phyloP scores from a whole-genome alignment of 2,888 invertebrate genomes.

The Saturnia japonica region DNA sequence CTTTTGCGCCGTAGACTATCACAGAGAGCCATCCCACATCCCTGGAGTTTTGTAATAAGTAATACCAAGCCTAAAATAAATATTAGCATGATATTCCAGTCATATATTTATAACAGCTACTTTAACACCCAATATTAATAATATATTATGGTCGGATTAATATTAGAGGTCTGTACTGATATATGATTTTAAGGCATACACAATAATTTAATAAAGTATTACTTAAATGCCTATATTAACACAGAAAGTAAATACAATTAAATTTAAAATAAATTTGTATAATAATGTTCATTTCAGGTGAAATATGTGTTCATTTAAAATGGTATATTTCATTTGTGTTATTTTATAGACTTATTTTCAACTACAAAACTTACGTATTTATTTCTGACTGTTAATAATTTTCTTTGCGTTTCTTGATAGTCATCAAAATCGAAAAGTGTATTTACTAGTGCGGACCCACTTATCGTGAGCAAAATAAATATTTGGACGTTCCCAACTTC shows the following conservation, averaged over 20 bases:
- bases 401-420: constrained; percentile 86
- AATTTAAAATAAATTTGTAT: too few relatives aligned
- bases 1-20: constrained; percentile 91
- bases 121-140: background rate
- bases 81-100: background rate
- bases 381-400: constrained; percentile 75
- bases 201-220: too few relatives aligned
- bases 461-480: constrained; percentile 94
- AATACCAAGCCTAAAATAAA: constrained; percentile 72
- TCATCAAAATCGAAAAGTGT: constrained; percentile 92
- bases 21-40: constrained; percentile 96
- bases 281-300: too few relatives aligned
- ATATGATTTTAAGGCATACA: background rate
- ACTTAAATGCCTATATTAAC: too few relatives aligned
- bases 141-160: background rate
- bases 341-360: background rate
- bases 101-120: background rate
- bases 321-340: background rate
- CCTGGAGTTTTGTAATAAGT: constrained; percentile 52
- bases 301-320: background rate
- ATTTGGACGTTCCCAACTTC: constrained; percentile 85
- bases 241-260: too few relatives aligned
- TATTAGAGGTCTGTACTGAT: background rate
- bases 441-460: constrained; percentile 92
- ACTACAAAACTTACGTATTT: constrained; percentile 82